phyloP scores from a whole-genome alignment of 1,140 invertebrate genomes.

The Harlomillsia oculata region DNA sequence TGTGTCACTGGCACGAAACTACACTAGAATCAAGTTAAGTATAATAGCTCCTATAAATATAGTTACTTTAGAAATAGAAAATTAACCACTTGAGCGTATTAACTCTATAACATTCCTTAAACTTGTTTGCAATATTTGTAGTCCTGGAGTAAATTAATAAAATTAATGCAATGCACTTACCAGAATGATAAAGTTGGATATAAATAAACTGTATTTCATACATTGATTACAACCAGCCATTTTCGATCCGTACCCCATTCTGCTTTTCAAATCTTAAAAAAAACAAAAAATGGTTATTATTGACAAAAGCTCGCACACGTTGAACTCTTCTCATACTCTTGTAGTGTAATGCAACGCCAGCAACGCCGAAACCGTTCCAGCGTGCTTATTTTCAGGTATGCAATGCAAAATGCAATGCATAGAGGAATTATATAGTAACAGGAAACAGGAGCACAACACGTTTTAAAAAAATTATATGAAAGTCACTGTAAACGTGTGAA shows the following conservation, averaged over 20 bases:
- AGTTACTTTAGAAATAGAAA: background rate
- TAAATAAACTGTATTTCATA: conserved; percentile 42
- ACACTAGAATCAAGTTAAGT: background rate
- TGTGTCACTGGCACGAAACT: background rate
- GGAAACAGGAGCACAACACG: no score
- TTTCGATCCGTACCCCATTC: conserved; percentile 5
- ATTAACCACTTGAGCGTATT: background rate
- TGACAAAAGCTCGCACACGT: background rate
- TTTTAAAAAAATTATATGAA: no score
- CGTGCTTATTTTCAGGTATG: no score
- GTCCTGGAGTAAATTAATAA: no score
- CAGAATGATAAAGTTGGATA: conserved; percentile 42
- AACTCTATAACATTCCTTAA: background rate
- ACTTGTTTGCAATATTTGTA: background rate
- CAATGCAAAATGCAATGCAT: no score
- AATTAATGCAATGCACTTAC: conserved; percentile 37
- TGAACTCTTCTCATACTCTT: no score
- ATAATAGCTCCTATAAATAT: background rate
- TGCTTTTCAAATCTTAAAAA: background rate
- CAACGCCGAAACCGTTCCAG: no score
- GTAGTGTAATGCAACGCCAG: no score
- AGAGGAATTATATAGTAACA: no score
- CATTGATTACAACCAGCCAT: conserved; percentile 39
- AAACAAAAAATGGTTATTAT: background rate
- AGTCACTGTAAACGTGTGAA: no score